Evolutionary conservation across 2,797 vertebrate genomes (phyloP), one percentile per base, ranked within the genome.

Genomic region (Pseudochaenichthys georgianus): DNA sequence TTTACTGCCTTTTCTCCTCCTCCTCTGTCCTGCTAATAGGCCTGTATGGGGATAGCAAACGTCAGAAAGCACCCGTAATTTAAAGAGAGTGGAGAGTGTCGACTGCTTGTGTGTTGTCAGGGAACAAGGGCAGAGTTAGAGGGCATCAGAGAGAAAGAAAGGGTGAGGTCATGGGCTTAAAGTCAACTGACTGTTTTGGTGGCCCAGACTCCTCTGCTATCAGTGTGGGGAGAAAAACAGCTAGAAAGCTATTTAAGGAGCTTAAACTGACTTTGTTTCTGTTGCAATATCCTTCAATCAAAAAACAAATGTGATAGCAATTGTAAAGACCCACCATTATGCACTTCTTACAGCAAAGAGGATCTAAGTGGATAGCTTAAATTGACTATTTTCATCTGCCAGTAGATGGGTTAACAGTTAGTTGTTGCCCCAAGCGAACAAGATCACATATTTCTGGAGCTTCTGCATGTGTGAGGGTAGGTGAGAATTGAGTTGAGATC

Each of bases 31-130:
- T 75, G 66, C 75, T 89, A 84, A 84, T 79, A 67, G 84, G 80
- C 77, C 83, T 84, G 75, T 71, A 61, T 71, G 67, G 76, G 64
- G 78, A 78, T 68, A 53, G 77, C 3, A 8, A 81, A 79, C 52
- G 5, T 78, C 71, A 88, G 87, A 91, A 90, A 70, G 79, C 73
- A 77, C 60, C 73, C 7, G 59, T 91, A 93, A 93, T 93, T 93
- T 87, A 93, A 92, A 90, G 84, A 55, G 68, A 87, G 86, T 55
- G 70, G 61, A 81, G 80, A 81, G 75, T 80, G 84, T 88, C 34
- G 64, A 78, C 76, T 71, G 70, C 78, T 87, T 83, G 84, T 86
- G 85, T 92, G 84, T 86, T 88, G 87, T 85, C 74, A 77, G 68
- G 63, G 78, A 84, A 73, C 67, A 84, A 74, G 78, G 69, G 58